These are phyloP conservation scores for Podarcis siculus DNA, from an alignment of 2,797 vertebrate genomes.

Conservation along the genomic window DNA sequence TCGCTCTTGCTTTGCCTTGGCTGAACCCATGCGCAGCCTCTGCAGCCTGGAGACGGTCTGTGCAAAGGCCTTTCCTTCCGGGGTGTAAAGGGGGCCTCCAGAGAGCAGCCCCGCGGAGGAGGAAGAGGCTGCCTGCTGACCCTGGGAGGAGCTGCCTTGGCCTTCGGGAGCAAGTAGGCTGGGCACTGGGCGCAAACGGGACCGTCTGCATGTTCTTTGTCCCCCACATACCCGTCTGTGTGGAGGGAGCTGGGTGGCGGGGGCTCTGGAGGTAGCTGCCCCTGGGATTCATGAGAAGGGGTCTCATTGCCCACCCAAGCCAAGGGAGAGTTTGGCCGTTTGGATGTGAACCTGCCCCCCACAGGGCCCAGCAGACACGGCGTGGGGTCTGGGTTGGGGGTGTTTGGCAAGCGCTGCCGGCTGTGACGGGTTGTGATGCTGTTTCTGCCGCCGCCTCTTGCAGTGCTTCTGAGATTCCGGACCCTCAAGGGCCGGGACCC, in stretches of 20 bases:
- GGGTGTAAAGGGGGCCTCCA: too few relatives aligned
- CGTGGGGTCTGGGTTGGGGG: not conserved
- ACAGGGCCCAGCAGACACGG: not conserved
- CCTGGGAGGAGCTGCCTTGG: not conserved
- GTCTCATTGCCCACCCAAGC: not conserved
- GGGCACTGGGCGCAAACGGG: not conserved
- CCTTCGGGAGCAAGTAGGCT: not conserved
- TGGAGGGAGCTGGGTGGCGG: too few relatives aligned
- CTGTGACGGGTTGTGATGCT: too few relatives aligned
- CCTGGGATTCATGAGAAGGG: not conserved
- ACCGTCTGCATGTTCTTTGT: not conserved
- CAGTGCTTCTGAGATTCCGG: slow-evolving; percentile 92
- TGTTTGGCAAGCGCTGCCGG: slow-evolving; percentile 36
- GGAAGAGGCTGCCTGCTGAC: not conserved
- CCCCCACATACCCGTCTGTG: fast-evolving
- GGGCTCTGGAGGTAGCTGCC: not conserved
- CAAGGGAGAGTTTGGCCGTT: not conserved
- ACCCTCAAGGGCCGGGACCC: slow-evolving; percentile 89
- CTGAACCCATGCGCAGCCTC: not conserved
- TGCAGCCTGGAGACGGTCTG: not conserved
- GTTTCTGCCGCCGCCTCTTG: not conserved
- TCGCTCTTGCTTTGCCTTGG: too few relatives aligned
- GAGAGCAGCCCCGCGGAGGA: too few relatives aligned
- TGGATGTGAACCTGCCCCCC: not conserved
- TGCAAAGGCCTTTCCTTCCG: not conserved